Conservation (phyloP, 2,888 invertebrate species). For the Volucella inanis region DNA sequence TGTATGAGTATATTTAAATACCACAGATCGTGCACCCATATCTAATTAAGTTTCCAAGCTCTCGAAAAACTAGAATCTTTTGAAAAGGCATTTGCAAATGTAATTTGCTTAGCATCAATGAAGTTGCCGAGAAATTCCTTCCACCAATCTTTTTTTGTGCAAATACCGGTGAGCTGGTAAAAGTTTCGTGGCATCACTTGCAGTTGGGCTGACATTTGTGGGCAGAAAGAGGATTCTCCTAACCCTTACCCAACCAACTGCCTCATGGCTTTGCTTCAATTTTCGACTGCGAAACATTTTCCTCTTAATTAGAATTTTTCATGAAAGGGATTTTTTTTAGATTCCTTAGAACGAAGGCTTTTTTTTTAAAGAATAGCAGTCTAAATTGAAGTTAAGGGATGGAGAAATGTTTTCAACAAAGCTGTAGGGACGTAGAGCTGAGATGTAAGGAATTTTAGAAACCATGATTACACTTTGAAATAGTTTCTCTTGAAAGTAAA, state of each 20-base stretch:
- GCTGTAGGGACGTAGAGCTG: too few relatives aligned
- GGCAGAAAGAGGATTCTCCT: too few relatives aligned
- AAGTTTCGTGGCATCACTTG: conserved; percentile 1
- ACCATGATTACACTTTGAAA: too few relatives aligned
- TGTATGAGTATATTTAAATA: not conserved
- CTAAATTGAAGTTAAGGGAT: not conserved
- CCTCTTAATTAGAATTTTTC: conserved; percentile 52
- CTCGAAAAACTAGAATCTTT: conserved; percentile 26
- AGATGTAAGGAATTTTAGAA: too few relatives aligned
- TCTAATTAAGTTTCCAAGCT: conserved; percentile 36
- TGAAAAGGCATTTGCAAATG: conserved; percentile 45
- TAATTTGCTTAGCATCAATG: conserved; percentile 48
- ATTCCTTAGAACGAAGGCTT: conserved; percentile 4
- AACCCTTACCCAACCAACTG: not conserved
- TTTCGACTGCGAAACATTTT: conserved; percentile 47
- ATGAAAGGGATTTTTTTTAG: not conserved
- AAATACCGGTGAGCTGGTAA: conserved; percentile 12
- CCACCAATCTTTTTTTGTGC: conserved; percentile 3
- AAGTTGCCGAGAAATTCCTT: not conserved
- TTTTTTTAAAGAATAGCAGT: not conserved
- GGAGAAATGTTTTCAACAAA: too few relatives aligned
- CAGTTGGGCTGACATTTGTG: not conserved
- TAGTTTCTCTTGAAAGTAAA: too few relatives aligned
- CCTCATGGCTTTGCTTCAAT: not conserved
- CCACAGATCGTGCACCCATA: conserved; percentile 8